Percentiles rank a stretch among this genome's conserved stretches.
Evolutionary conservation across 2,888 invertebrate genomes (phyloP).

Genomic region (Malthinus seriepunctatus): DNA sequence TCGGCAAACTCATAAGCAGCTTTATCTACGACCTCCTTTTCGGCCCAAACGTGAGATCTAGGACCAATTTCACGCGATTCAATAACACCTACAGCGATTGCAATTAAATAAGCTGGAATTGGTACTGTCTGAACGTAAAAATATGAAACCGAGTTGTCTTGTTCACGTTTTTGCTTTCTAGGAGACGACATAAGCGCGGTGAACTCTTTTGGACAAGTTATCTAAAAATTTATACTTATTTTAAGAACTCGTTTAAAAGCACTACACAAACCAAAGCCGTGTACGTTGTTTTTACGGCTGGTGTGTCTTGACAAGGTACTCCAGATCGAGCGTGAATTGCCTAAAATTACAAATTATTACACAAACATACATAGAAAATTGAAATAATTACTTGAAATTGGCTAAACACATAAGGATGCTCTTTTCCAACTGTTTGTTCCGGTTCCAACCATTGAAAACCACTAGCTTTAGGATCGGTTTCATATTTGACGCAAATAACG

Average conservation of each 20-base stretch:
- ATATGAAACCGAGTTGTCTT: slow-evolving; percentile 52
- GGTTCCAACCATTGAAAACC: slow-evolving; percentile 90
- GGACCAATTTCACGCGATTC: slow-evolving; percentile 77
- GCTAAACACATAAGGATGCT: slow-evolving; percentile 83
- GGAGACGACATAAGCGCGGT: slow-evolving; percentile 90
- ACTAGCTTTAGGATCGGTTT: slow-evolving; percentile 75
- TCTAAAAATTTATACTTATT: slow-evolving; percentile 47
- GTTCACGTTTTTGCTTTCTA: slow-evolving; percentile 55
- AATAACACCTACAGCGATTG: slow-evolving; percentile 84
- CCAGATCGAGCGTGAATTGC: slow-evolving; percentile 89
- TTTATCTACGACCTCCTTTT: slow-evolving; percentile 78
- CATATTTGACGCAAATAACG: slow-evolving; percentile 70
- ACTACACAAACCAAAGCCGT: slow-evolving; percentile 53
- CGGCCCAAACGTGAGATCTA: slow-evolving; percentile 87
- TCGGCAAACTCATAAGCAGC: slow-evolving; percentile 89
- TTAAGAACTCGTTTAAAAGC: background rate
- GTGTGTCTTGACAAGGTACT: slow-evolving; percentile 91
- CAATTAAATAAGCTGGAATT: slow-evolving; percentile 87
- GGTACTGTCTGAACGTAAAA: slow-evolving; percentile 78
- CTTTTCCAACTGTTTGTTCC: slow-evolving; percentile 85
- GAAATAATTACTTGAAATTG: slow-evolving; percentile 71
- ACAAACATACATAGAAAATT: background rate
- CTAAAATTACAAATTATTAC: slow-evolving; percentile 53
- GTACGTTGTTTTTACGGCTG: slow-evolving; percentile 86
- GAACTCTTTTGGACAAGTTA: slow-evolving; percentile 73